Evolutionary conservation across 1,140 invertebrate species (phyloP).

Genomic region (Trichonephila clavata): DNA sequence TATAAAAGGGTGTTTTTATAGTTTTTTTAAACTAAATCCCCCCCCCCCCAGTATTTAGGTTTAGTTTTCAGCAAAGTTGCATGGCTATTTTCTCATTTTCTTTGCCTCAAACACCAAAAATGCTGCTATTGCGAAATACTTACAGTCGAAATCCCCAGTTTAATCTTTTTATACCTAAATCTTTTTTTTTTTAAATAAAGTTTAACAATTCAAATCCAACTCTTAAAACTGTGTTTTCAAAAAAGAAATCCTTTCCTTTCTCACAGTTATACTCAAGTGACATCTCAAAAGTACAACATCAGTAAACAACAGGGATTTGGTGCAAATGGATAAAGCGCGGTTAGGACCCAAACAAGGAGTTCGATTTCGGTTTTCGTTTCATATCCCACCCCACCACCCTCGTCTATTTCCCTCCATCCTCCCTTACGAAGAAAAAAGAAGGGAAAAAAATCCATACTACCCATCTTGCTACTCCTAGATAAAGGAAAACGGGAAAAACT

Average conservation of each 20-base stretch:
- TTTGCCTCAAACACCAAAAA: too few relatives aligned
- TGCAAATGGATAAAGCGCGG: background rate
- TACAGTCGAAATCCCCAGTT: too few relatives aligned
- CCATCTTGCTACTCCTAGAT: constrained; percentile 1
- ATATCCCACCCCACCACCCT: background rate
- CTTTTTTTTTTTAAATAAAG: background rate
- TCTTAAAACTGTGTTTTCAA: background rate
- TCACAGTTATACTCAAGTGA: background rate
- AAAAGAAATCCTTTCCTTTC: too few relatives aligned
- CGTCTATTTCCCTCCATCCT: too few relatives aligned
- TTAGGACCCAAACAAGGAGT: background rate
- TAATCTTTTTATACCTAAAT: too few relatives aligned
- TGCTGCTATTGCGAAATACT: too few relatives aligned
- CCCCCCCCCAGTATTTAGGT: too few relatives aligned
- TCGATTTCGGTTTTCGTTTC: background rate
- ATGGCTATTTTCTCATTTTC: too few relatives aligned
- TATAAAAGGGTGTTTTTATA: too few relatives aligned
- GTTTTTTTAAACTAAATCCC: too few relatives aligned
- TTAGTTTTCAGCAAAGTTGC: too few relatives aligned
- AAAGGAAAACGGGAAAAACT: constrained; percentile 24
- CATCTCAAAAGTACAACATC: background rate
- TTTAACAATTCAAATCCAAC: background rate
- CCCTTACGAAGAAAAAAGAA: background rate
- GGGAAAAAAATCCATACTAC: background rate
- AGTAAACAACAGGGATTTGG: constrained; percentile 21